Evolutionary conservation across 2,888 invertebrate genomes (phyloP).

Genomic region (Margaritifera margaritifera): DNA sequence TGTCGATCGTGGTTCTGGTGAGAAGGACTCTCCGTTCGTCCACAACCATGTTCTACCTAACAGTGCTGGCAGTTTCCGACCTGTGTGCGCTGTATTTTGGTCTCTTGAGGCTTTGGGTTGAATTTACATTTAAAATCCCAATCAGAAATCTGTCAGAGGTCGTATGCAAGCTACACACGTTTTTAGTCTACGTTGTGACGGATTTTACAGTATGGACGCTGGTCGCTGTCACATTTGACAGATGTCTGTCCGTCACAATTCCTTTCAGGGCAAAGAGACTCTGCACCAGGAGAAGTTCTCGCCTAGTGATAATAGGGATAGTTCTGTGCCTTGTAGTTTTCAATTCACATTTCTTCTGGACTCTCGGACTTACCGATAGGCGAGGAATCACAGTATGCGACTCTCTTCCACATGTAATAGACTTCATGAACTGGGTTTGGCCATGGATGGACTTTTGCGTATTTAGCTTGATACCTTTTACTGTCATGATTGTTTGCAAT

Average conservation of each 20-base stretch:
- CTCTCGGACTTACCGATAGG: conserved; percentile 35
- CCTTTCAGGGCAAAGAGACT: conserved; percentile 54
- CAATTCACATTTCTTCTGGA: conserved; percentile 66
- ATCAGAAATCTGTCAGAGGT: conserved; percentile 46
- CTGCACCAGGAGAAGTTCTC: conserved; percentile 52
- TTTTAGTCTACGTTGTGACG: conserved; percentile 59
- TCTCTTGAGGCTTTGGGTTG: conserved; percentile 51
- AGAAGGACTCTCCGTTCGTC: conserved; percentile 32
- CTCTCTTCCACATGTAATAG: neutral
- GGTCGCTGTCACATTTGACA: conserved; percentile 64
- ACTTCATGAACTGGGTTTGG: conserved; percentile 42
- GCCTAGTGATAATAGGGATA: conserved; percentile 38
- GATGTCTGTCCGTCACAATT: conserved; percentile 63
- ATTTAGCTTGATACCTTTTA: conserved; percentile 53
- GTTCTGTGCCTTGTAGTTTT: conserved; percentile 36
- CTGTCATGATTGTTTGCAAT: conserved; percentile 55
- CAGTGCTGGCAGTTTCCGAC: conserved; percentile 43
- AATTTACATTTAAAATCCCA: conserved; percentile 33
- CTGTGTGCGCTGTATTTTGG: conserved; percentile 45
- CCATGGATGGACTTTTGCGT: conserved; percentile 61
- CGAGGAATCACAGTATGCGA: conserved; percentile 34
- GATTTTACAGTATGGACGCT: conserved; percentile 66
- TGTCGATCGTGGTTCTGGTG: conserved; percentile 43
- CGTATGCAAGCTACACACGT: conserved; percentile 62
- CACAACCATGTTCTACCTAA: conserved; percentile 50